These are phyloP conservation scores for Desoria tigrina DNA, from an alignment of 2,888 invertebrate genomes.

Conservation along the genomic window DNA sequence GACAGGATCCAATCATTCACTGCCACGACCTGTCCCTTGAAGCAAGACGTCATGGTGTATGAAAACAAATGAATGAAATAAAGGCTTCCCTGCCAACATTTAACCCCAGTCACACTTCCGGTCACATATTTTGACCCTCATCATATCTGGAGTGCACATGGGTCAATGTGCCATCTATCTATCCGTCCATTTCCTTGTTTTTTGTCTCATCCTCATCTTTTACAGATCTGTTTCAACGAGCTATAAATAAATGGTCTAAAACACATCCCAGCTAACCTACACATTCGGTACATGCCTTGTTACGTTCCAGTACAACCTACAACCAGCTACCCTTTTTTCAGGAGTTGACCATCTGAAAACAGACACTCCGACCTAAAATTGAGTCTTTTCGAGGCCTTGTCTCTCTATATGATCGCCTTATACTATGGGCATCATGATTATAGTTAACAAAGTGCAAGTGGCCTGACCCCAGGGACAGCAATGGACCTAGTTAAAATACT, in stretches of 20 bases:
- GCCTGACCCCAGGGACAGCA: constrained; percentile 21
- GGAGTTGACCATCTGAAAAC: constrained; percentile 24
- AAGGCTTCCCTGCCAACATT: constrained; percentile 34
- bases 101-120: constrained; percentile 54
- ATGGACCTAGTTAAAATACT: constrained; percentile 24
- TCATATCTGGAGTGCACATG: constrained; percentile 53
- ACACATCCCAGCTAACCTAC: not conserved
- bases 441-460: constrained; percentile 12
- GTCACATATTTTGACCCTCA: constrained; percentile 53
- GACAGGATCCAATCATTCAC: constrained; percentile 7
- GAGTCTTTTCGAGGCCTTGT: constrained; percentile 12
- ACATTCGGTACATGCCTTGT: too few species aligned
- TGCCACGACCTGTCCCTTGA: constrained; percentile 15
- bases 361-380: constrained; percentile 18
- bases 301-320: too few species aligned
- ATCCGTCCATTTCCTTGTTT: constrained; percentile 34
- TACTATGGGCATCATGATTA: not conserved
- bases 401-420: not conserved
- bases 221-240: constrained; percentile 2
- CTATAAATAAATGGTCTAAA: constrained; percentile 19
- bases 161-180: constrained; percentile 49
- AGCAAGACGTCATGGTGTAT: constrained; percentile 13
- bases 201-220: constrained; percentile 12
- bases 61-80: constrained; percentile 22
- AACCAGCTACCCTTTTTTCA: not conserved